Evolutionary conservation across 2,113 vertebrate species (phyloP), one percentile per base, ranked within the genome.

Genomic region (Riparia riparia): DNA sequence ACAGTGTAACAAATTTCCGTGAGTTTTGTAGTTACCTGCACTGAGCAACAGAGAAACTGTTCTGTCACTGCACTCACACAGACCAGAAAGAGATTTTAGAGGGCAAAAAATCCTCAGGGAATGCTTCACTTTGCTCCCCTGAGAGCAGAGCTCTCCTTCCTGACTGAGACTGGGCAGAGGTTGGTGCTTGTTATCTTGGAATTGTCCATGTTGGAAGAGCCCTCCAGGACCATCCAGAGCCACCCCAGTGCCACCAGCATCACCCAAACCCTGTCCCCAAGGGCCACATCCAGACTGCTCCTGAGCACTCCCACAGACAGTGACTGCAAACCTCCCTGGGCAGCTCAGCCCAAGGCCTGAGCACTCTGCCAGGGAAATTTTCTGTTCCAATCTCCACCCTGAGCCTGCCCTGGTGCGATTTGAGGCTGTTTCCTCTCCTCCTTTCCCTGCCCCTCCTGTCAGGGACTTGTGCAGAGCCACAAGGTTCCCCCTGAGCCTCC

Each of bases 171-270:
- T 20, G 79, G 31, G 12, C 44, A 60, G 7, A 47, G 78, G 5
- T 8, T 11, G 29, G 56, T 7, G 39, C 82, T 78, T 15, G 39
- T 14, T 32, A 47, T 25, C 44, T 7, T 82, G 53, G 45, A 89
- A 74, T 39, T 32, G 18, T 29, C 47, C 9, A 7, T 3, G 28
- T 29, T 24, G 77, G 61, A 41, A 74, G 28, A 20, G 32, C 15
- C 22, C n/a, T 3, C 0, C 18, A 45, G 22, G 37, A 22, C 1
- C 32, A 7, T 0, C 66, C 76, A 65, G 76, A 15, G 10, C 20
- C 49, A 26, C 21, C 39, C 21, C 83, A 69, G 37, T 4, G 1
- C 1, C 83, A 44, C 1, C 64, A 78, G 12, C 20, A 21, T 1
- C 64, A 26, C 66, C 74, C 66, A 56, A 71, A 4, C 2, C 49